phyloP scores from a whole-genome alignment of 2,113 vertebrate species.

The Condylura cristata region DNA sequence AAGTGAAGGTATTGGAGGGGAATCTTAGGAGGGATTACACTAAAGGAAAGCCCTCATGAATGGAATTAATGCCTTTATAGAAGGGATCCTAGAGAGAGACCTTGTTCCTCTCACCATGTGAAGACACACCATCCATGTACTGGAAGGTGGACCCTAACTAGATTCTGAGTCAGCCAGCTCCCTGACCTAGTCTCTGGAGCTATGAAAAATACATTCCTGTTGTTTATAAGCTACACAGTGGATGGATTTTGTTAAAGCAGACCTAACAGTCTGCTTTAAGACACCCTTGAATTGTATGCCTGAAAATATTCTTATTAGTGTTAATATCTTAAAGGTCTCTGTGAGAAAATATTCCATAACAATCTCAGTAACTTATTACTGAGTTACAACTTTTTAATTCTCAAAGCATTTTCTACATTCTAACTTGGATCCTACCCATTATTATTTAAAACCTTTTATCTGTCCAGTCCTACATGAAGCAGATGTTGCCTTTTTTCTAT shows the following conservation, averaged over 20 bases:
- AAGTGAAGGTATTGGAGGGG: not conserved
- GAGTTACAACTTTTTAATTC: not conserved
- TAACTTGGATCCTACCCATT: not conserved
- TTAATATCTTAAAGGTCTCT: not conserved
- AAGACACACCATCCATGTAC: not conserved
- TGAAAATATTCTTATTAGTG: not conserved
- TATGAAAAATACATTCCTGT: not conserved
- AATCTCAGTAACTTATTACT: not conserved
- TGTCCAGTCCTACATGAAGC: conserved; percentile 4
- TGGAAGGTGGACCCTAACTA: not conserved
- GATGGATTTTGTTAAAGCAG: not conserved
- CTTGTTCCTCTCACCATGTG: not conserved
- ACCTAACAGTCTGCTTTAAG: not conserved
- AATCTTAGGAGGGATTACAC: not conserved
- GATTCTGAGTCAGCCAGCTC: not conserved
- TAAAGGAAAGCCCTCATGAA: not conserved
- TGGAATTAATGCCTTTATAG: not conserved
- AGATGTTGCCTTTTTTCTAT: not conserved
- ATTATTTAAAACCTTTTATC: not conserved
- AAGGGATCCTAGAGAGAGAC: no score
- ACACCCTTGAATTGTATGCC: not conserved
- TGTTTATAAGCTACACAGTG: not conserved
- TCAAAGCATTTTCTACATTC: not conserved
- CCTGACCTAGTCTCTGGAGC: not conserved
- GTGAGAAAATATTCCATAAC: not conserved